Percentiles rank a stretch among this genome's conserved stretches.
Evolutionary conservation across 2,797 vertebrate species (phyloP).

Genomic region (Enteromius argenteus): DNA sequence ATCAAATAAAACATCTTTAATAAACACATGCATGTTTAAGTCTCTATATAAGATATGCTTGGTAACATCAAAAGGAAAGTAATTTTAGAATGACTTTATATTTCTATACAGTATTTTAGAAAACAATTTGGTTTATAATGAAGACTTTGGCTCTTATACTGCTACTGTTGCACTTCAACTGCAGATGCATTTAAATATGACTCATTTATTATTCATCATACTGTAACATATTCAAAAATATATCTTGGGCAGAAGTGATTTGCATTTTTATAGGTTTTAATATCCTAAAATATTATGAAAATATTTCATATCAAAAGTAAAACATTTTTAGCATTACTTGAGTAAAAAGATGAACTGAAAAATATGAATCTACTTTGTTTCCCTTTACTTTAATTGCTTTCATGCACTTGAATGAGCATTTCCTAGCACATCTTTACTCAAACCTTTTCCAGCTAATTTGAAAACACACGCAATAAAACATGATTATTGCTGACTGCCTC

Average conservation of each 20-base stretch:
- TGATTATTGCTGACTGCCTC: not conserved
- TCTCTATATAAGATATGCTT: too few species aligned
- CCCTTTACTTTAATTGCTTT: not conserved
- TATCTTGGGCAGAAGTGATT: not conserved
- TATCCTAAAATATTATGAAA: not conserved
- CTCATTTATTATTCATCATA: conserved; percentile 1
- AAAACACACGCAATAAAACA: not conserved
- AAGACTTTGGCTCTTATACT: not conserved
- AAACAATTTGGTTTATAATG: not conserved
- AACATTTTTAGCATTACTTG: not conserved
- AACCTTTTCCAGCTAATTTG: not conserved
- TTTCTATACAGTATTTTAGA: too few species aligned
- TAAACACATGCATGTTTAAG: not conserved
- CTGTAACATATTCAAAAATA: not conserved
- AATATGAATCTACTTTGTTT: not conserved
- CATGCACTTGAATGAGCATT: not conserved
- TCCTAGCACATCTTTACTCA: not conserved
- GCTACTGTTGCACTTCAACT: not conserved
- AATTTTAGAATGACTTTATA: not conserved
- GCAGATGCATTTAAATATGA: not conserved
- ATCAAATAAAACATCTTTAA: not conserved
- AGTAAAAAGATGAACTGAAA: not conserved
- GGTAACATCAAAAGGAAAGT: not conserved
- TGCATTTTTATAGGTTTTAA: not conserved
- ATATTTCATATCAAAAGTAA: not conserved